Evolutionary conservation across 2,113 vertebrate genomes (phyloP).

Genomic region (Mus spicilegus): DNA sequence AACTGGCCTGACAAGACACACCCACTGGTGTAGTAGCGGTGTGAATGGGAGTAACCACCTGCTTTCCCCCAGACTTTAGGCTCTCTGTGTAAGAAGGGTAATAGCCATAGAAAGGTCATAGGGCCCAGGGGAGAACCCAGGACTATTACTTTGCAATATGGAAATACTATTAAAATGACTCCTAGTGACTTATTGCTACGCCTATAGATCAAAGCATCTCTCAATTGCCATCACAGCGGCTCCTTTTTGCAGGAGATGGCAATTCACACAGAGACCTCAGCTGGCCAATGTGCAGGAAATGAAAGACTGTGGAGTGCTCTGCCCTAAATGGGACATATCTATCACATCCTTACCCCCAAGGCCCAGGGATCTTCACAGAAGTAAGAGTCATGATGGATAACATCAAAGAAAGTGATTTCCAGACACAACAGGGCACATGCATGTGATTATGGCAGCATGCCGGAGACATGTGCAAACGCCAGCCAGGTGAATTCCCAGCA

Average conservation of each 20-base stretch:
- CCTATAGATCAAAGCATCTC: background rate
- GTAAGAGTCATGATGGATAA: background rate
- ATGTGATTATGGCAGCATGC: background rate
- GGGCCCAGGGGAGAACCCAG: background rate
- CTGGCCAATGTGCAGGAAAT: background rate
- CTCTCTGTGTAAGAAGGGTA: background rate
- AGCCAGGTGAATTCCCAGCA: background rate
- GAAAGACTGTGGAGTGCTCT: background rate
- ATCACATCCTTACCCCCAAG: background rate
- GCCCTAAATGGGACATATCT: background rate
- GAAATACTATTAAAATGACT: background rate
- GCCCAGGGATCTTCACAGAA: background rate
- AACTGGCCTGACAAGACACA: background rate
- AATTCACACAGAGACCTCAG: background rate
- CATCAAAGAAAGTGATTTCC: background rate
- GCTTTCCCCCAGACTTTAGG: background rate
- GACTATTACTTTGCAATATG: background rate
- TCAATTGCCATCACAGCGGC: background rate
- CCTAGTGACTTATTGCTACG: background rate
- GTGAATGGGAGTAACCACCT: background rate
- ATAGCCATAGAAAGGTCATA: background rate
- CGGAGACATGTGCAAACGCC: background rate
- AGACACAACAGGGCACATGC: background rate
- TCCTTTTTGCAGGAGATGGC: background rate
- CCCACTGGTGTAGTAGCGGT: background rate